A percentile compares a stretch with the other conserved stretches of the same genome.
These are phyloP conservation scores for Drosophila funebris DNA, from an alignment of 1,140 invertebrate genomes.

Conservation along the genomic window DNA sequence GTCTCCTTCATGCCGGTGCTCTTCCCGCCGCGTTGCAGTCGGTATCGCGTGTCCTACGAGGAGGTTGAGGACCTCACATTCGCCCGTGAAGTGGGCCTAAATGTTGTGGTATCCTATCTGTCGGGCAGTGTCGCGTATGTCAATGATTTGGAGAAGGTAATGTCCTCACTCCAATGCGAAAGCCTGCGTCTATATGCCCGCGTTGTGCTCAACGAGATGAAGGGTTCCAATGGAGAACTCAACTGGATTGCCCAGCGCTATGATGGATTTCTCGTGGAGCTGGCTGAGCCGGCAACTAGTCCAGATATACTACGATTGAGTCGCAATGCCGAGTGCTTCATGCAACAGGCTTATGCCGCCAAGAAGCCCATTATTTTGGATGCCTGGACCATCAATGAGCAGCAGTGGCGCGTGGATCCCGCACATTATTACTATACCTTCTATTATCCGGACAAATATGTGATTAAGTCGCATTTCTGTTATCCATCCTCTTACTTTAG, in stretches of 20 bases:
- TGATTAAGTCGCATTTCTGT: conserved; percentile 30
- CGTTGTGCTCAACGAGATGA: conserved; percentile 64
- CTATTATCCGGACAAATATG: conserved; percentile 74
- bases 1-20: conserved; percentile 64
- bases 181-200: conserved; percentile 62
- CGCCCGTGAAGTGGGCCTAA: conserved; percentile 66
- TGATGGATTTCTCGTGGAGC: conserved; percentile 72
- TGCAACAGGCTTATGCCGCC: conserved; percentile 49
- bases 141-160: conserved; percentile 44
- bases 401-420: conserved; percentile 58
- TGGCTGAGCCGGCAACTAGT: conserved; percentile 3
- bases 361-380: conserved; percentile 74
- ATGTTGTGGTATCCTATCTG: conserved; percentile 66
- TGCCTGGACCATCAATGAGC: conserved; percentile 37
- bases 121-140: conserved; percentile 57
- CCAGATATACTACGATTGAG: conserved; percentile 64
- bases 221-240: conserved; percentile 54
- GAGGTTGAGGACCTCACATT: conserved; percentile 79
- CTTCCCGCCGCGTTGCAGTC: conserved; percentile 58
- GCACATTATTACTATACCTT: conserved; percentile 60
- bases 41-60: conserved; percentile 60
- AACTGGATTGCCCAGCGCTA: conserved; percentile 67
- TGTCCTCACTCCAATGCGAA: conserved; percentile 55
- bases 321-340: conserved; percentile 56
- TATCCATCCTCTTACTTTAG: conserved; percentile 40